Evolutionary conservation across 2,797 vertebrate species (phyloP).

Genomic region (Darevskia mixta): DNA sequence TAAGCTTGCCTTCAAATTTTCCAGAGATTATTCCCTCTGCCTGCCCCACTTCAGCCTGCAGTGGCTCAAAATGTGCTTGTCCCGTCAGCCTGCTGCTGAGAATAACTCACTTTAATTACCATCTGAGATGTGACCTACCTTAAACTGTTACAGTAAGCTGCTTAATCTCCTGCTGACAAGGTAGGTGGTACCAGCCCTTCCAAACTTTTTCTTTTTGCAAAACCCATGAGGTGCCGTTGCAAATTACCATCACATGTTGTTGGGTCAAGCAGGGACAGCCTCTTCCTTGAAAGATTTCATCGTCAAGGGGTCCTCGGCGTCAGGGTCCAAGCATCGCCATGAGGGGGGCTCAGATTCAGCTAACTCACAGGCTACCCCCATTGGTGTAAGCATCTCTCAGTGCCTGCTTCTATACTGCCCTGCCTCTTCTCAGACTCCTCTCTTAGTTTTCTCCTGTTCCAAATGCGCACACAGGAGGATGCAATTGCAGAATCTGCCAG

Average conservation of each 20-base stretch:
- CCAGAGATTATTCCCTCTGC: not conserved
- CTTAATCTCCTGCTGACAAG: not conserved
- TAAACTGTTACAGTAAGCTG: not conserved
- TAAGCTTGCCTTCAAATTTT: not conserved
- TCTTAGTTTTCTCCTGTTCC: too few species aligned
- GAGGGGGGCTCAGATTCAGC: too few species aligned
- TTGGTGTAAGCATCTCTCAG: too few species aligned
- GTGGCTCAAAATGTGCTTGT: not conserved
- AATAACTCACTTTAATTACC: not conserved
- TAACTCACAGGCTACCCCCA: too few species aligned
- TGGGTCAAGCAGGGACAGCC: rapidly evolving
- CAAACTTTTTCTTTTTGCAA: not conserved
- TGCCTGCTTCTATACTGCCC: too few species aligned
- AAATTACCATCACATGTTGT: rapidly evolving
- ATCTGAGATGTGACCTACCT: not conserved
- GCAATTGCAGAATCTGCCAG: too few species aligned
- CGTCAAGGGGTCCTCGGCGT: not conserved
- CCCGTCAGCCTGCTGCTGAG: not conserved
- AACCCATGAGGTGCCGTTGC: not conserved
- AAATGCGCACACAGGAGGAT: too few species aligned
- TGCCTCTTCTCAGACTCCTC: too few species aligned
- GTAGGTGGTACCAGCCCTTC: not conserved
- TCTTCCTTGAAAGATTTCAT: rapidly evolving
- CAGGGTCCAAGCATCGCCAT: too few species aligned
- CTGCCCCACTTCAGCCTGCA: not conserved